These are phyloP conservation scores for Neodiprion pinetum DNA, from an alignment of 1,140 invertebrate species.

Conservation along the genomic window DNA sequence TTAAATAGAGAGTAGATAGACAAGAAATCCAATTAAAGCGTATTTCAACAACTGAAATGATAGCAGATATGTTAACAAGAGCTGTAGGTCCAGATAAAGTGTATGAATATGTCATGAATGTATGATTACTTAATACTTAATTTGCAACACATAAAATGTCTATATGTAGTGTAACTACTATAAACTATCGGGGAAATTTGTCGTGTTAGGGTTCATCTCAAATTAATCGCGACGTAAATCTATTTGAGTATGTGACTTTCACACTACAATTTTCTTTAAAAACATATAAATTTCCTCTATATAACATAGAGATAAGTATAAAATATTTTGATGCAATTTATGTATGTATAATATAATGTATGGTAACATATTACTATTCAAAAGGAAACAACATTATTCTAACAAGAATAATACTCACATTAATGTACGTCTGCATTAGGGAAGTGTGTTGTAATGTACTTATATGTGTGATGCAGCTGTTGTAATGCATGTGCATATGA, in stretches of 20 bases:
- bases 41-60: too few relatives aligned
- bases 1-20: too few relatives aligned
- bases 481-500: not conserved
- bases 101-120: not conserved
- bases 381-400: not conserved
- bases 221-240: not conserved
- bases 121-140: not conserved
- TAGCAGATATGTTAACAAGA: not conserved
- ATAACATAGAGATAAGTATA: not conserved
- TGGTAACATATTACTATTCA: not conserved
- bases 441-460: not conserved
- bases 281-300: not conserved
- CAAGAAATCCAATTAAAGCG: too few relatives aligned
- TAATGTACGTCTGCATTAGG: not conserved
- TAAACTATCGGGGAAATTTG: not conserved
- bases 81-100: slow-evolving; percentile 2
- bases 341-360: not conserved
- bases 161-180: not conserved
- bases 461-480: not conserved
- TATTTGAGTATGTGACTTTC: not conserved
- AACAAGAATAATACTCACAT: not conserved
- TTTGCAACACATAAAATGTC: not conserved
- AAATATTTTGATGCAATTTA: not conserved
- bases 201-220: not conserved
- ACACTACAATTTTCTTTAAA: not conserved